A percentile compares a stretch with the other conserved stretches of the same genome.
phyloP scores from a whole-genome alignment of 2,113 vertebrate species.

The Orientallactaga bullata region DNA sequence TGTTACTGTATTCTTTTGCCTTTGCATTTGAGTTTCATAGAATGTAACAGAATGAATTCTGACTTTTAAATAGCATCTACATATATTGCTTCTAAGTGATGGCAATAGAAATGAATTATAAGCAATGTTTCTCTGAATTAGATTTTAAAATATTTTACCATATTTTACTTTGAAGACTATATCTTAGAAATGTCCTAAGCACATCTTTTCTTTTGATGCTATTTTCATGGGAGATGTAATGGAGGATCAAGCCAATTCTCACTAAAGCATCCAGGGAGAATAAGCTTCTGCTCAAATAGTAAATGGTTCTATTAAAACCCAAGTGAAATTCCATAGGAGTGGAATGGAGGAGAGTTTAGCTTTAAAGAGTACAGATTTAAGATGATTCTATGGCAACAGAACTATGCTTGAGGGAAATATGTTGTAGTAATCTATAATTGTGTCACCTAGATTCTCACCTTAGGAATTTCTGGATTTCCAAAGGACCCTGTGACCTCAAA shows the following conservation, averaged over 20 bases:
- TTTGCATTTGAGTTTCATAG: conserved; percentile 36
- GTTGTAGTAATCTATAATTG: conserved; percentile 36
- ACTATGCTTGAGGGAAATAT: conserved; percentile 22
- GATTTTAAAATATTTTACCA: conserved; percentile 15
- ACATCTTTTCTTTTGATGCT: conserved; percentile 6
- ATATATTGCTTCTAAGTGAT: conserved; percentile 40
- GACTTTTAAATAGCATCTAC: conserved; percentile 66
- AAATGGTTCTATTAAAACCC: conserved; percentile 26
- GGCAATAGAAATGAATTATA: conserved; percentile 16
- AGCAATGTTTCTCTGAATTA: conserved; percentile 46
- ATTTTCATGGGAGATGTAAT: conserved; percentile 34
- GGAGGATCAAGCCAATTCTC: neutral
- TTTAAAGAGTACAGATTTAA: conserved; percentile 42
- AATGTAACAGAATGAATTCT: conserved; percentile 71
- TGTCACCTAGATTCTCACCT: conserved; percentile 54
- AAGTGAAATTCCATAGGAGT: neutral
- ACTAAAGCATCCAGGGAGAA: neutral
- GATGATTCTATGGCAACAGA: conserved; percentile 28
- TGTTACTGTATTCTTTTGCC: neutral
- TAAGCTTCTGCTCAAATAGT: neutral
- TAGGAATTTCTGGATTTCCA: conserved; percentile 67
- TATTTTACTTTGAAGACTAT: neutral
- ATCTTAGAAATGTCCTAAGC: too few relatives aligned
- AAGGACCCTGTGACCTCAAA: conserved; percentile 48
- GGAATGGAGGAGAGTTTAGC: neutral